Percentiles rank a stretch among this genome's conserved stretches.
These are phyloP conservation scores for Clamator glandarius DNA, from an alignment of 2,797 vertebrate genomes.

Conservation along the genomic window DNA sequence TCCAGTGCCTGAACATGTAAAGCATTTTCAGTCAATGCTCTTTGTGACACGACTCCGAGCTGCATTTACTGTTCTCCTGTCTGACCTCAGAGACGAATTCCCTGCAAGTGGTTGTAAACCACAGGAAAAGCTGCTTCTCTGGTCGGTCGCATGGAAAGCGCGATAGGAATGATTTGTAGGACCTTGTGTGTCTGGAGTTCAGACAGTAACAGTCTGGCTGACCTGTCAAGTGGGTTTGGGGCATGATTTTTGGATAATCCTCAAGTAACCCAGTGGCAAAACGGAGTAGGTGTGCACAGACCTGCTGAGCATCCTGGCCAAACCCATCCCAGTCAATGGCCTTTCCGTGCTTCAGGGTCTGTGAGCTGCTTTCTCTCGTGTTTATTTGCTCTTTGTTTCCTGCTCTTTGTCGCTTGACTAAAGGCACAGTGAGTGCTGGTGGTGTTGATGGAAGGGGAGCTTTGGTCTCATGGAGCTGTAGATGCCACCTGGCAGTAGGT, in stretches of 20 bases:
- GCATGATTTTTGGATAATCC: neutral
- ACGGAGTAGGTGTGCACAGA: neutral
- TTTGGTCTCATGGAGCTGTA: neutral
- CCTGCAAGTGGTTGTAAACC: neutral
- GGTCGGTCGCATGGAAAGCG: rapidly evolving
- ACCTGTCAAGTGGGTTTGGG: neutral
- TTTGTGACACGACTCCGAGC: rapidly evolving
- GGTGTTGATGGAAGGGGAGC: rapidly evolving
- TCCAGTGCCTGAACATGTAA: neutral
- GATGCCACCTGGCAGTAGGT: neutral
- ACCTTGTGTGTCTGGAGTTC: rapidly evolving
- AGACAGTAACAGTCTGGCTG: neutral
- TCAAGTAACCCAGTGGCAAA: neutral
- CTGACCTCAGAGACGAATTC: rapidly evolving
- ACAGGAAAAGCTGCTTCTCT: neutral
- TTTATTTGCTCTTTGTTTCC: neutral
- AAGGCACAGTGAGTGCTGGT: neutral
- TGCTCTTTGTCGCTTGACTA: neutral
- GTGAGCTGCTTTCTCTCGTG: neutral
- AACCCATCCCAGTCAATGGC: neutral
- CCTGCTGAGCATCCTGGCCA: neutral
- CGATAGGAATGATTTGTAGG: rapidly evolving
- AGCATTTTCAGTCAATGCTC: rapidly evolving
- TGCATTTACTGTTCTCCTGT: rapidly evolving
- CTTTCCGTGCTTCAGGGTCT: neutral